Conservation (phyloP, 2,113 vertebrate genomes). For the Centrocercus urophasianus region DNA sequence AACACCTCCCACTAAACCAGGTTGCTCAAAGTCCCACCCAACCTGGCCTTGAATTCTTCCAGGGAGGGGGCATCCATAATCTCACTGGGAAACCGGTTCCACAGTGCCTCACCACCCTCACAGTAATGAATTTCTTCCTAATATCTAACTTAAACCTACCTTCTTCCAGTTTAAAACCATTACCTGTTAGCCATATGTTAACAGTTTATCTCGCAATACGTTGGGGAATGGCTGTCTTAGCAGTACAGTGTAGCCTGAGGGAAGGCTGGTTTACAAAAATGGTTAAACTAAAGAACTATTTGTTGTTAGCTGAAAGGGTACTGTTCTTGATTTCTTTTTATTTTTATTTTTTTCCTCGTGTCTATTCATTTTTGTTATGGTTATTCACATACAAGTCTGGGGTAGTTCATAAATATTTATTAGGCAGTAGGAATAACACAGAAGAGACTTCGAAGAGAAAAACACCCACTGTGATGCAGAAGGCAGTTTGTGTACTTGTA, state of each 20-base stretch:
- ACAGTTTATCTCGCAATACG: neutral
- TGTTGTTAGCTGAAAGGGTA: neutral
- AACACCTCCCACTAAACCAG: too few species aligned
- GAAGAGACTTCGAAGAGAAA: neutral
- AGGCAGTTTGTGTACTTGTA: neutral
- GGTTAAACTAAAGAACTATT: neutral
- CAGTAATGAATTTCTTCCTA: too few species aligned
- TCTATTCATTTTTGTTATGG: neutral
- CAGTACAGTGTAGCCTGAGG: neutral
- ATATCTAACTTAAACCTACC: too few species aligned
- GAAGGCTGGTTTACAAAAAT: neutral
- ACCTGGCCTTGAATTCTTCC: too few species aligned
- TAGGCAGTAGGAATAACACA: neutral
- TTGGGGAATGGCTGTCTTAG: neutral
- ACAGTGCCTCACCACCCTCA: too few species aligned
- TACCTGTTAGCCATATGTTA: neutral
- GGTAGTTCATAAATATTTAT: neutral
- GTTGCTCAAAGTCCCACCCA: too few species aligned
- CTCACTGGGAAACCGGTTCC: too few species aligned
- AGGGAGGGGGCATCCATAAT: too few species aligned
- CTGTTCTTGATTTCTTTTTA: neutral
- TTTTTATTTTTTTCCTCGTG: neutral
- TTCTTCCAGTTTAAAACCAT: too few species aligned
- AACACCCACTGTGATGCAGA: neutral
- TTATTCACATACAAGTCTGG: neutral